Evolutionary conservation across 2,113 vertebrate species (phyloP), one percentile per base, ranked within the genome.

Genomic region (Ictalurus furcatus): DNA sequence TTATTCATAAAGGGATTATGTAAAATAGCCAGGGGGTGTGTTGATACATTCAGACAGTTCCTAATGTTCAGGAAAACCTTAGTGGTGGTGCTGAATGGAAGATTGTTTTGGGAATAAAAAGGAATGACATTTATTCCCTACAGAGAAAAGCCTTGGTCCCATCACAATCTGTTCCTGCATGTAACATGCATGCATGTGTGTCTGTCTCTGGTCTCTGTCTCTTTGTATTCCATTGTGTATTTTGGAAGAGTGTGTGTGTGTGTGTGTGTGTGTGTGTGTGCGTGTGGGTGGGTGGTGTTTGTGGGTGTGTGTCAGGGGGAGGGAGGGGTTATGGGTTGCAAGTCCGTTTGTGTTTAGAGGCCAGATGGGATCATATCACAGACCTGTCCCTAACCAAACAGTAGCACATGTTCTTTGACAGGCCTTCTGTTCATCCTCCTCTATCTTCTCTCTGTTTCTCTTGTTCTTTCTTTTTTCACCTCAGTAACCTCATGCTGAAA

Each of bases 1-100:
- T 93, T 93, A 93, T 93, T 93, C 92, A 93, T 93, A 91, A 93
- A 90, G 91, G 92, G 91, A 93, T 93, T 93, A 93, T 93, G 92
- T 90, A 93, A 93, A 93, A 87, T 87, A 90, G 89, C 85, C 86
- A 78, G 34, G 89, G 89, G 91, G 91, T 90, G 91, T 91, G 91
- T 91, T 92, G 88, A 80, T 90, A 91, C 92, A 93, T 91, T 90
- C 87, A 91, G 58, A 84, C 79, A 61, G 86, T 73, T 88, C 61
- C 83, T 91, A 91, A 91, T 92, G 90, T 89, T 84, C 86, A 90
- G 90, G 89, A 89, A 92, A 87, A 88, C 91, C 87, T 88, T 85
- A 90, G 86, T 79, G 67, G 37, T 87, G 56, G 54, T 87, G 65
- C 76, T 90, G 86, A 89, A 90, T 88, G 67, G 65, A 88, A 69